Evolutionary conservation across 1,140 invertebrate genomes (phyloP), one percentile per base, ranked within the genome.

Genomic region (Trinorchestia longiramus): DNA sequence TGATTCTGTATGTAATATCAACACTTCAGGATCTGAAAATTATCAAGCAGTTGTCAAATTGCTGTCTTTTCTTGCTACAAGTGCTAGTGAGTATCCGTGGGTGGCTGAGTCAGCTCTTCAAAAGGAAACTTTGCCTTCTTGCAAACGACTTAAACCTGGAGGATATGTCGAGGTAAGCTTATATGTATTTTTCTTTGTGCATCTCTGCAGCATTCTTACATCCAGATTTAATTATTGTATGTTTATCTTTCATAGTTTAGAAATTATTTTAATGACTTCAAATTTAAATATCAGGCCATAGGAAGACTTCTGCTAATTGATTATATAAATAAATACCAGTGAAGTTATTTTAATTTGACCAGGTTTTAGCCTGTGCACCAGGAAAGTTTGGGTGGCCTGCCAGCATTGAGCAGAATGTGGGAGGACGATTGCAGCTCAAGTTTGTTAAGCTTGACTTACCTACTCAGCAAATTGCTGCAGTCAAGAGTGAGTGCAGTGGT

Each of bases 341-440:
- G 28, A 8, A 8, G 28, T 43, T 90, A 3, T 4, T 42, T 43
- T 90, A 42, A 42, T 90, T 90, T 90, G 1, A 15, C 88, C 88
- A 90, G 88, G 88, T 90, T 42, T 43, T 90, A 42, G n/a, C 88
- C 88, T 43, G 43, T 90, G 88, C 41, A 11, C 1, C 88, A 28
- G 43, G 88, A 41, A 90, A 90, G 41, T 42, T 42, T 43, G 88
- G 88, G 4, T 90, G 88, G 88, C 88, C 88, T 42, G 88, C 88
- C 11, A 42, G 88, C 23, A 90, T 90, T 90, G 88, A 90, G 36
- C 88, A 90, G 41, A 90, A 90, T 90, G 88, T 90, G 88, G 88
- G 88, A 42, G 88, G 88, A 90, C n/a, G 88, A 90, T 41, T 90
- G 3, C 88, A 42, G 17, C 28, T 90, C n/a, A 90, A 43, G 43